phyloP scores from a whole-genome alignment of 2,797 vertebrate genomes.

The Poeciliopsis presidionis region DNA sequence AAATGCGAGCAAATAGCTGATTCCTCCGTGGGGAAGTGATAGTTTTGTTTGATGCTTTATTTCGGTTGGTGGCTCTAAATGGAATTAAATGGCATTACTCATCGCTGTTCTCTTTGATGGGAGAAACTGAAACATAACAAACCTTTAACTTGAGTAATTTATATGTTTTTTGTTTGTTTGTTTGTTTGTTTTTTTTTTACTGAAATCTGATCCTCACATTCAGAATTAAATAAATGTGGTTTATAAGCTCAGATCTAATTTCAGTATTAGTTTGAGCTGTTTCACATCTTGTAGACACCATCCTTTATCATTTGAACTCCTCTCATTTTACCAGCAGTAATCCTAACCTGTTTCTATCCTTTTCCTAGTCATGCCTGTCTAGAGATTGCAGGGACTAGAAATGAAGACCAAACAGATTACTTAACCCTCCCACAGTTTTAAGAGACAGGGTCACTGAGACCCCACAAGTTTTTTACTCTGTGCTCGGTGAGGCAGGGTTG shows the following conservation, averaged over 20 bases:
- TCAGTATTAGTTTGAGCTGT: neutral
- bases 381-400: neutral
- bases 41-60: neutral
- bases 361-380: neutral
- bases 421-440: too few species aligned
- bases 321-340: neutral
- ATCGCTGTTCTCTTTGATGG: neutral
- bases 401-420: neutral
- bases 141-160: neutral
- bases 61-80: neutral
- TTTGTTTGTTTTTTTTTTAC: neutral
- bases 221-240: neutral
- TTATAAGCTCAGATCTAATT: neutral
- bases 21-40: neutral
- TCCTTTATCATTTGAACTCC: neutral
- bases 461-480: too few species aligned
- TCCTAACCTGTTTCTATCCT: neutral
- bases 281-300: neutral
- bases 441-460: too few species aligned
- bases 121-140: neutral
- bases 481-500: too few species aligned
- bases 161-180: too few species aligned
- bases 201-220: neutral
- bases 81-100: neutral
- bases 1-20: neutral